A percentile compares a stretch with the other conserved stretches of the same genome.
These are phyloP conservation scores for Lasioglossum villosulum DNA, from an alignment of 2,888 invertebrate species.

Conservation along the genomic window DNA sequence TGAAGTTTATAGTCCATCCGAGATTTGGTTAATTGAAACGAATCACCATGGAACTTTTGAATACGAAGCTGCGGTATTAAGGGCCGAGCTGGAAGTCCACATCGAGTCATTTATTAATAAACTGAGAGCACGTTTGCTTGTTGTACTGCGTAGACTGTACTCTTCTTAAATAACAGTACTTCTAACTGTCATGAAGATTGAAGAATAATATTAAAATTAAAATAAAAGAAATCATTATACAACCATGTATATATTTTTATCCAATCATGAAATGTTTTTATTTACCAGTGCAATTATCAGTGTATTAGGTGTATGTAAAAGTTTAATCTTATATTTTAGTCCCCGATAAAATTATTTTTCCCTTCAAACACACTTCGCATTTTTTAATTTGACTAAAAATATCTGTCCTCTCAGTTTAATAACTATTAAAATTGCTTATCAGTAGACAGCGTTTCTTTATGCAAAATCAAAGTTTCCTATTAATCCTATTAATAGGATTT, in stretches of 20 bases:
- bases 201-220: no score
- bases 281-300: no score
- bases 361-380: no score
- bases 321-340: not conserved
- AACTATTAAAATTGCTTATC: no score
- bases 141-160: not conserved
- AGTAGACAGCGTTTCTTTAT: no score
- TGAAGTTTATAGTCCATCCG: constrained; percentile 4
- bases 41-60: constrained; percentile 32
- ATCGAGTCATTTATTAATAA: constrained; percentile 31
- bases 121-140: constrained; percentile 14
- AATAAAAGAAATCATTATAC: not conserved
- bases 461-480: no score
- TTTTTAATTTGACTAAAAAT: no score
- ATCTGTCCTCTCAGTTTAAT: no score
- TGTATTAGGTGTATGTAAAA: not conserved
- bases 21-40: constrained; percentile 5
- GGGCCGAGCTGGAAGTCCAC: not conserved
- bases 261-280: not conserved
- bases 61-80: constrained; percentile 14
- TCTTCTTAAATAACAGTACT: not conserved
- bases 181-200: not conserved
- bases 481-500: no score
- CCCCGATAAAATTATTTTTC: not conserved
- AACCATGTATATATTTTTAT: no score